Base-by-base conservation (phyloP, 2,113 vertebrate genomes). In the Emydocephalus ijimae region DNA sequence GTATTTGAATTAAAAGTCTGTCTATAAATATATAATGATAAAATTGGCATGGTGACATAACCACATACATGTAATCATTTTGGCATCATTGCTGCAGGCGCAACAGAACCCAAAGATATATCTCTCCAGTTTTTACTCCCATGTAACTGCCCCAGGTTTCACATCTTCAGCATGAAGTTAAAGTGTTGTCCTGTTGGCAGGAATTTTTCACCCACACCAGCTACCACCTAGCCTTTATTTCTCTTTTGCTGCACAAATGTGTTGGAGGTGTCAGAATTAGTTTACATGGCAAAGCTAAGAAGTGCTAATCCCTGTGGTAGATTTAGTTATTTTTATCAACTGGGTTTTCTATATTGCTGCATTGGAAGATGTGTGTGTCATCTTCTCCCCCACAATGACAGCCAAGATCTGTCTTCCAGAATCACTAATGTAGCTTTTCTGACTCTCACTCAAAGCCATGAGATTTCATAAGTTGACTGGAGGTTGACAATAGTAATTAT, bases 331-430 rank as follows among this genome's bases (percentile, higher is more conserved):
- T 95, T 95, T 93, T 94, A 94, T 91, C 93, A 81, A 26, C 89
- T 4, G 1, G 0, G 91, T 94, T 95, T 95, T 96, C 95, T 94
- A 91, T 89, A 94, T 0, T 85, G 90, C 18, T 2, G 89, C 24
- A 3, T 0, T 0, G 21, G 94, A 92, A 92, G 94, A 88, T 23
- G 8, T 9, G 0, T 18, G 89, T 94, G 95, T 94, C 95, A 88
- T 59, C 92, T 90, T 85, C 88, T 43, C 5, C 21, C 91, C 14
- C 59, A 87, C 45, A 92, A 92, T 89, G 93, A 64, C 87, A 92
- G 93, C 95, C 91, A 52, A 52, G 86, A 89, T 69, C n/a, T 64
- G 89, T 92, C 89, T 92, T 92, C 87, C 86, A 54, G 91, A 92
- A 59, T 54, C 87, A 34, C 92, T 92, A 92, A 94, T 69, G 92